Evolutionary conservation across 2,888 invertebrate genomes (phyloP), one percentile per base, ranked within the genome.

Genomic region (Mimas tiliae): DNA sequence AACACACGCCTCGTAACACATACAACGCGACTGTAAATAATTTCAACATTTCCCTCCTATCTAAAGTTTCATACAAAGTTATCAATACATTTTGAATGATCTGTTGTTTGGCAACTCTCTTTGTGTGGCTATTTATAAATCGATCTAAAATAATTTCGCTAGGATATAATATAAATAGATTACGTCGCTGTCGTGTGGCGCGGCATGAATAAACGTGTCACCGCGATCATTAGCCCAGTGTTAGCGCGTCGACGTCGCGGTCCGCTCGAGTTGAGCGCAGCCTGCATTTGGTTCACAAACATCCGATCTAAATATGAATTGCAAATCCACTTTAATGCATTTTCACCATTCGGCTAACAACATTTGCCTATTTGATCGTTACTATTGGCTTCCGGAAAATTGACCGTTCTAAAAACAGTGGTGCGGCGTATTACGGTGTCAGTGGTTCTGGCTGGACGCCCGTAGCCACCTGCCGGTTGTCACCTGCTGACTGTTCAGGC

Each of bases 141-240:
- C 51, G 51, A 64, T 66, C n/a, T 42, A 67, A 63, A 66, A 19
- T 65, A 65, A 62, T 38, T 62, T 66, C 58, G 45, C 47, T 67
- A 65, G 66, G 63, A 33, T 70, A 64, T 58, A 58, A 64, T 65
- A 65, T 69, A 55, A 68, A 65, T 64, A 58, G 58, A 58, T 58
- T 38, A 58, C 58, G 58, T 75, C 76, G 78, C 78, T 80, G 80
- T 81, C 82, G 80, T 83, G 82, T 79, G 79, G 73, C 78, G 76
- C 72, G 76, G 71, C 73, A 69, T 68, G 66, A 68, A 70, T 72
- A 63, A 75, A 70, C 74, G 70, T 72, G 68, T 33, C 71, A 47
- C 52, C 52, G 63, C 47, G 67, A 55, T 63, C 68, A 65, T 70
- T 70, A 68, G 68, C 67, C 69, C 58, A 58, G 58, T 58, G 58